Percentiles rank a stretch among this genome's conserved stretches.
Conservation (phyloP, 1,140 invertebrate genomes). For the Nasonia vitripennis region DNA sequence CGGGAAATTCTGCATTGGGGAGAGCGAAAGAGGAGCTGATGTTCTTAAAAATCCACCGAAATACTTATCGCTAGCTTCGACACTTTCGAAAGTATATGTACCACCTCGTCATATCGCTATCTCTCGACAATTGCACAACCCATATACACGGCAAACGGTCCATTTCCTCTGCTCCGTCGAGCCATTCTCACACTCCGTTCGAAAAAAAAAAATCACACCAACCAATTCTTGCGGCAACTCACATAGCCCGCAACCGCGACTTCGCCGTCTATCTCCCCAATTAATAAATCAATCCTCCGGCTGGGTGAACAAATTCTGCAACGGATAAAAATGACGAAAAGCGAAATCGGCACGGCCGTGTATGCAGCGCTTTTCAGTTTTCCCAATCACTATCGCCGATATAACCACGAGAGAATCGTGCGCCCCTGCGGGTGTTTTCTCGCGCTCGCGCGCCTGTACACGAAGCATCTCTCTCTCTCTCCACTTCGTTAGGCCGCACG, state of each 20-base stretch:
- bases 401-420: too few relatives aligned
- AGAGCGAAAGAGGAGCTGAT: too few relatives aligned
- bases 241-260: neutral
- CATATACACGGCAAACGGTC: neutral
- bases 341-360: neutral
- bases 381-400: neutral
- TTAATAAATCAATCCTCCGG: constrained; percentile 40
- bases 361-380: neutral
- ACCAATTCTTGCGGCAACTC: neutral
- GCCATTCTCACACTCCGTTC: neutral
- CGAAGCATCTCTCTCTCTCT: neutral
- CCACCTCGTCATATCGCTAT: neutral
- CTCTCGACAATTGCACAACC: neutral
- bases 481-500: constrained; percentile 5
- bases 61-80: too few relatives aligned
- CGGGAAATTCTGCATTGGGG: too few relatives aligned
- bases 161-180: neutral
- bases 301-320: neutral
- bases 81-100: too few relatives aligned
- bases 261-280: neutral
- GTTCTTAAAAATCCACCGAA: too few relatives aligned
- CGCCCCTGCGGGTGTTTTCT: neutral
- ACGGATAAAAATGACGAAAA: neutral
- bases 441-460: neutral
- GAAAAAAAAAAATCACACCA: neutral